phyloP scores from a whole-genome alignment of 2,888 invertebrate genomes.

The Ypsolopha scabrella region DNA sequence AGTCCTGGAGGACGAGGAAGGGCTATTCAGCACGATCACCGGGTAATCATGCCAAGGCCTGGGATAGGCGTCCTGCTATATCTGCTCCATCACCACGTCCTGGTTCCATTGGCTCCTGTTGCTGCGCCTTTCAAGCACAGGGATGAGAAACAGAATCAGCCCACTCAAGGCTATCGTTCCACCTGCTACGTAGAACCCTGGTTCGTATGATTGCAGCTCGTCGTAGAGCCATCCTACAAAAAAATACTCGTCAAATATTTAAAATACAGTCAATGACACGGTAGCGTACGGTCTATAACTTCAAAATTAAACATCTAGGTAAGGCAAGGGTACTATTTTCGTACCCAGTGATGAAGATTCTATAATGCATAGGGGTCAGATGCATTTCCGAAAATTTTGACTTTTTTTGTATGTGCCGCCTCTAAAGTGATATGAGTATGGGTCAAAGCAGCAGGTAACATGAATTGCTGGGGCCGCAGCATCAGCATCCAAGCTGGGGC shows the following conservation, averaged over 20 bases:
- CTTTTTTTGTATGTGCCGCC: too few species aligned
- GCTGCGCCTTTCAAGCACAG: constrained; percentile 71
- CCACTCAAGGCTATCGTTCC: constrained; percentile 88
- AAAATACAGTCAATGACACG: too few species aligned
- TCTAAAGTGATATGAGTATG: too few species aligned
- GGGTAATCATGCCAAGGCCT: constrained; percentile 29
- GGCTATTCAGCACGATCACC: constrained; percentile 53
- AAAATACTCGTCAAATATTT: not conserved
- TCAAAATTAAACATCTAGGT: too few species aligned
- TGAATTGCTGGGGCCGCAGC: too few species aligned
- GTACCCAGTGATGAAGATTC: too few species aligned
- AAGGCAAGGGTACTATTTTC: too few species aligned
- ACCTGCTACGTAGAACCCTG: constrained; percentile 92
- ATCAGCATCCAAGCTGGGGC: too few species aligned
- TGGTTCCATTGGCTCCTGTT: constrained; percentile 28
- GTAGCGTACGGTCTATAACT: too few species aligned
- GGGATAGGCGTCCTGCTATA: constrained; percentile 45
- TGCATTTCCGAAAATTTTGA: too few species aligned
- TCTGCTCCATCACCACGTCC: constrained; percentile 41
- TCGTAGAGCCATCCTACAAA: constrained; percentile 87
- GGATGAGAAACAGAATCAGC: constrained; percentile 87
- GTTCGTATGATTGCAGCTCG: constrained; percentile 79
- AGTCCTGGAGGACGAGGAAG: constrained; percentile 44
- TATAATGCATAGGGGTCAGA: too few species aligned
- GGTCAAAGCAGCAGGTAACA: too few species aligned